Evolutionary conservation across 2,888 invertebrate species (phyloP).

Genomic region (Phortica okadai): DNA sequence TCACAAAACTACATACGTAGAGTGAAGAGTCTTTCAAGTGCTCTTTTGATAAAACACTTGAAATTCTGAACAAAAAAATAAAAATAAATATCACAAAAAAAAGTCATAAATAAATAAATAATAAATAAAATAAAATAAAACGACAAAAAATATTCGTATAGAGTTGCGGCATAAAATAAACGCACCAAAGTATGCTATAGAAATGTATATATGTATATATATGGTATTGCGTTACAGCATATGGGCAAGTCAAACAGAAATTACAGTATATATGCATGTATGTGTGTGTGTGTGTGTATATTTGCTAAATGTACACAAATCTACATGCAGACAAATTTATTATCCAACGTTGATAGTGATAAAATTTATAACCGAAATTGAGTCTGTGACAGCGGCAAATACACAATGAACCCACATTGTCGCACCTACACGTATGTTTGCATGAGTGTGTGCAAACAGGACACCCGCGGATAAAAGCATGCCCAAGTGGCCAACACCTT

Average conservation of each 20-base stretch:
- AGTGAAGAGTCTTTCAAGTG: no score
- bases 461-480: conserved; percentile 34
- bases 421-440: conserved; percentile 42
- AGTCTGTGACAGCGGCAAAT: conserved; percentile 50
- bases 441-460: conserved; percentile 18
- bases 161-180: no score
- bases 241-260: not conserved
- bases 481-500: conserved; percentile 54
- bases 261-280: not conserved
- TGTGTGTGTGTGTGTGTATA: conserved; percentile 31
- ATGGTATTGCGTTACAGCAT: not conserved
- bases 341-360: conserved; percentile 62
- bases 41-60: no score
- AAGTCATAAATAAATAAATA: no score
- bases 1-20: no score
- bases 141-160: no score
- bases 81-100: no score
- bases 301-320: conserved; percentile 56
- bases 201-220: no score
- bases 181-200: not conserved
- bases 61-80: no score
- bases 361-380: conserved; percentile 61
- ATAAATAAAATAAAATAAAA: no score
- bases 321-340: conserved; percentile 57
- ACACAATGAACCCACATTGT: conserved; percentile 1